A percentile compares a stretch with the other conserved stretches of the same genome.
Evolutionary conservation across 2,888 invertebrate genomes (phyloP).

Genomic region (Limnephilus auricula): DNA sequence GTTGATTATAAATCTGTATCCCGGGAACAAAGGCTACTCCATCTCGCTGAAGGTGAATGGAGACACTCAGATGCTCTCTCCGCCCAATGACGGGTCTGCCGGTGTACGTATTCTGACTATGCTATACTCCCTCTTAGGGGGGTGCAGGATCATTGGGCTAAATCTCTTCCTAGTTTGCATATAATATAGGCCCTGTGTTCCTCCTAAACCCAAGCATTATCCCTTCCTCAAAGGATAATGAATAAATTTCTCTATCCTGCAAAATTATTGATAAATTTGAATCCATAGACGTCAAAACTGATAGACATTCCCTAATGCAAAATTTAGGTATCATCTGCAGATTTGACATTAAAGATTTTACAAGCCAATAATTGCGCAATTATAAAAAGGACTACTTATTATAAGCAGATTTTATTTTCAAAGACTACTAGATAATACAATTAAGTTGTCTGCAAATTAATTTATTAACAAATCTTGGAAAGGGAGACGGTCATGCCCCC

Average conservation of each 20-base stretch:
- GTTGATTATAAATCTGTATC: slow-evolving; percentile 92
- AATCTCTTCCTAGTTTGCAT: neutral
- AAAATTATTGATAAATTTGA: neutral
- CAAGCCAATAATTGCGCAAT: no score
- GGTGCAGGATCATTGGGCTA: neutral
- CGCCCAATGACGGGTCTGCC: slow-evolving; percentile 74
- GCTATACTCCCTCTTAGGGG: neutral
- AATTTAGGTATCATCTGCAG: neutral
- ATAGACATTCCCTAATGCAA: no score
- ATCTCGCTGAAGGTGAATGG: slow-evolving; percentile 81
- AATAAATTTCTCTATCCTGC: neutral
- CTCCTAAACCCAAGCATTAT: neutral
- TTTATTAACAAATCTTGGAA: no score
- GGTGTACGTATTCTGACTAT: slow-evolving; percentile 68
- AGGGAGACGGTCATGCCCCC: no score
- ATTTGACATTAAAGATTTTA: no score
- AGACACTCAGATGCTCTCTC: slow-evolving; percentile 74
- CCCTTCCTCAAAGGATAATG: neutral
- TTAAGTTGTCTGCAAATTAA: no score
- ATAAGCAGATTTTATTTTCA: no score
- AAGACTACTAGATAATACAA: no score
- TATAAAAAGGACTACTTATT: no score
- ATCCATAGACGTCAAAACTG: neutral
- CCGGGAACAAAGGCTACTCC: slow-evolving; percentile 94
- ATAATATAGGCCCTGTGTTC: neutral